These are phyloP conservation scores for Rhodophaea formosa DNA, from an alignment of 2,888 invertebrate genomes.

Conservation along the genomic window DNA sequence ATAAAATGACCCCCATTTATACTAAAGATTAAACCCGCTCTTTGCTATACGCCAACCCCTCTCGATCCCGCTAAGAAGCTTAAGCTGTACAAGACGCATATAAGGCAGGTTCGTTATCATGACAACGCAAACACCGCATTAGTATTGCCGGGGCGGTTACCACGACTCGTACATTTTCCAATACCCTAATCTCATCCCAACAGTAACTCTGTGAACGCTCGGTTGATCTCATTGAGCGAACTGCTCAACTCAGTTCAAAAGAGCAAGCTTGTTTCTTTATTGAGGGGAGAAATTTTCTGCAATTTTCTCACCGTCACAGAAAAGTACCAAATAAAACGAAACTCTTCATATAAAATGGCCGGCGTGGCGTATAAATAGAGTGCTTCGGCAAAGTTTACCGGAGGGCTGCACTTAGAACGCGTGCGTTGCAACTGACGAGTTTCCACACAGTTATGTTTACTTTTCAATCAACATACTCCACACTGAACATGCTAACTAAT, in stretches of 20 bases:
- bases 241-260: conserved; percentile 18
- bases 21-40: not conserved
- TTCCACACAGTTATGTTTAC: not conserved
- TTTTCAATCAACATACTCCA: not conserved
- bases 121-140: conserved; percentile 16
- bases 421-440: conserved; percentile 11
- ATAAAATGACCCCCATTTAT: too few species aligned
- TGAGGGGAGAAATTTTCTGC: conserved; percentile 10
- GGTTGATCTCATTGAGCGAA: conserved; percentile 18
- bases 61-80: not conserved
- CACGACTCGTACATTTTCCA: conserved; percentile 11
- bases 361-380: conserved; percentile 12
- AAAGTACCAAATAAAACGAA: conserved; percentile 12
- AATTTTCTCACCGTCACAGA: conserved; percentile 16
- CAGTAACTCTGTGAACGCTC: conserved; percentile 15
- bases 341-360: conserved; percentile 12
- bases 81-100: conserved; percentile 25
- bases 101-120: conserved; percentile 22
- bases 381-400: conserved; percentile 16
- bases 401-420: conserved; percentile 2
- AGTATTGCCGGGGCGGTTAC: not conserved
- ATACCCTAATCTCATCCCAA: conserved; percentile 15
- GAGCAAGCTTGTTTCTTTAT: conserved; percentile 19
- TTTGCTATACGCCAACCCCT: not conserved
- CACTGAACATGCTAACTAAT: not conserved